Evolutionary conservation across 2,888 invertebrate species (phyloP).

Genomic region (Drosophila demipolita): DNA sequence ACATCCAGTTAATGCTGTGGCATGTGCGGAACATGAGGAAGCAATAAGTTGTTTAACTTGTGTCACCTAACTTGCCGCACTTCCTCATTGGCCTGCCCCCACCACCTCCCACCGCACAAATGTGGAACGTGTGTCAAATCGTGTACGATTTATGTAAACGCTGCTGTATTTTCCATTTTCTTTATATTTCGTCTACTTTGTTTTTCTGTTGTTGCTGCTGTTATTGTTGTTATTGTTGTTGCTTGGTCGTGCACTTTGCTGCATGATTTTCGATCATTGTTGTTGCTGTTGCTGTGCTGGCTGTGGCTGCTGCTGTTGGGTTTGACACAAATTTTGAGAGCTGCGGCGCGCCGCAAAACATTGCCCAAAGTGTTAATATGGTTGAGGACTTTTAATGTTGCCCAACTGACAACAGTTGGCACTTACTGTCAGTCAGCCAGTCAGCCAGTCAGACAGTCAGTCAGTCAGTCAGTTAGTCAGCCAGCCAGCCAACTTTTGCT

Average conservation of each 20-base stretch:
- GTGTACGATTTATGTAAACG: conserved; percentile 40
- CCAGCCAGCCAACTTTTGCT: conserved; percentile 60
- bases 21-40: conserved; percentile 69
- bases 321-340: conserved; percentile 73
- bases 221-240: conserved; percentile 14
- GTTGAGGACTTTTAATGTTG: conserved; percentile 79
- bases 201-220: conserved; percentile 24
- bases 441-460: background rate
- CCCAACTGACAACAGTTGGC: conserved; percentile 56
- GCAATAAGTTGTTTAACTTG: conserved; percentile 43
- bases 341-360: conserved; percentile 74
- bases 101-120: conserved; percentile 25
- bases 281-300: conserved; percentile 38
- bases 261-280: conserved; percentile 65
- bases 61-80: conserved; percentile 54
- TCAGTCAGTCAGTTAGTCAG: background rate
- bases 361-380: conserved; percentile 79
- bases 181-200: background rate
- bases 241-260: conserved; percentile 59
- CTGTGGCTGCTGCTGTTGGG: conserved; percentile 37
- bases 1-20: conserved; percentile 45
- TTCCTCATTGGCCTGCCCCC: conserved; percentile 62
- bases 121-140: conserved; percentile 53
- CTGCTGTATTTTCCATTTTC: conserved; percentile 39
- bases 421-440: conserved; percentile 37